A percentile compares a stretch with the other conserved stretches of the same genome.
Evolutionary conservation across 1,140 invertebrate genomes (phyloP).

Genomic region (Microvelia longipes): DNA sequence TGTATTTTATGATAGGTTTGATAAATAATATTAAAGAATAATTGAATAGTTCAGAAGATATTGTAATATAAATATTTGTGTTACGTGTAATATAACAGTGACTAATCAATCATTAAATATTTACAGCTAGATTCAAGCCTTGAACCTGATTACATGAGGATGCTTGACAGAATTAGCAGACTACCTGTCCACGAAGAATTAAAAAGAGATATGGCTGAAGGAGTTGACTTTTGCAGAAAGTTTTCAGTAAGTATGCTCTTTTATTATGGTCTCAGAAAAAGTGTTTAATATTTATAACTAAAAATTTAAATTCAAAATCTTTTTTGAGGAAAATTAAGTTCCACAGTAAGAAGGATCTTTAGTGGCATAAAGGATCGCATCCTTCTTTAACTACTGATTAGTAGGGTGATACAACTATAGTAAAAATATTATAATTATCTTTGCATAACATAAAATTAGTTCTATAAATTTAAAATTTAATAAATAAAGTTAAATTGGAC

Average conservation of each 20-base stretch:
- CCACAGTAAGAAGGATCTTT: neutral
- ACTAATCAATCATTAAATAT: neutral
- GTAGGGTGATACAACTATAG: too few relatives aligned
- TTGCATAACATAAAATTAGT: too few relatives aligned
- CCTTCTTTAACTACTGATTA: neutral
- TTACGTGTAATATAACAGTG: neutral
- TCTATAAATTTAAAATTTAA: too few relatives aligned
- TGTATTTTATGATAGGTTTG: too few relatives aligned
- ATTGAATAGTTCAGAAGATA: too few relatives aligned
- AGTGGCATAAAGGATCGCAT: too few relatives aligned
- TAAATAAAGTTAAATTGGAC: too few relatives aligned
- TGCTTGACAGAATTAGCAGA: conserved; percentile 38
- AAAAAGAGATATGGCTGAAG: conserved; percentile 43
- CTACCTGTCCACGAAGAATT: conserved; percentile 40
- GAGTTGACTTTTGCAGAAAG: conserved; percentile 43
- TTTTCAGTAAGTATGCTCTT: conserved; percentile 37
- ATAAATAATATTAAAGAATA: too few relatives aligned
- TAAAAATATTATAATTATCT: too few relatives aligned
- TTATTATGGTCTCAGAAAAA: neutral
- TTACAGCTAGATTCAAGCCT: conserved; percentile 32
- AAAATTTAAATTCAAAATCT: neutral
- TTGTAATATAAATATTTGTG: too few relatives aligned
- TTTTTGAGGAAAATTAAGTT: neutral
- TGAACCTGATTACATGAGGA: conserved; percentile 44
- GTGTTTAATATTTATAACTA: neutral